phyloP scores from a whole-genome alignment of 1,140 invertebrate species.

The Drosophila fuyamai region DNA sequence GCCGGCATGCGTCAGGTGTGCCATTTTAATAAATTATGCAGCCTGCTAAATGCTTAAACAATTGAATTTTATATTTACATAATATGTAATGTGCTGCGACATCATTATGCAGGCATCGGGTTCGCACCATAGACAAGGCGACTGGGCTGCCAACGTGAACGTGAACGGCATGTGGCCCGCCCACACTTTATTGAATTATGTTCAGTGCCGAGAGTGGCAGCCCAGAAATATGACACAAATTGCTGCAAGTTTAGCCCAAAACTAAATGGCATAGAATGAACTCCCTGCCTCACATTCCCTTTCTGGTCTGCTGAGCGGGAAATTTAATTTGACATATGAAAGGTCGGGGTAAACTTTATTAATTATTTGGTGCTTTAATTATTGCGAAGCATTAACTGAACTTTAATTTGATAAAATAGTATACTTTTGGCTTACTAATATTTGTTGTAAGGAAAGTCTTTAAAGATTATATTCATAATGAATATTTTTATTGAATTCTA shows the following conservation, averaged over 20 bases:
- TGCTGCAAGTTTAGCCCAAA: conserved; percentile 55
- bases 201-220: conserved; percentile 49
- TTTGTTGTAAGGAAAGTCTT: no score
- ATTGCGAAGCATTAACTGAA: neutral
- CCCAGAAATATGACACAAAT: conserved; percentile 72
- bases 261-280: conserved; percentile 47
- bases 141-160: conserved; percentile 3
- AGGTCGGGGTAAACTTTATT: conserved; percentile 38
- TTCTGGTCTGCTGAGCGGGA: conserved; percentile 19
- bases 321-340: conserved; percentile 41
- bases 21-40: conserved; percentile 84
- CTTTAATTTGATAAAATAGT: neutral
- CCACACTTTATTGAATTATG: conserved; percentile 74
- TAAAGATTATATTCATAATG: no score
- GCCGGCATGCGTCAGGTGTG: conserved; percentile 80
- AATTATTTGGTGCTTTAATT: conserved; percentile 32
- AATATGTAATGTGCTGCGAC: conserved; percentile 83
- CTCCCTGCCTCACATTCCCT: neutral
- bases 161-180: conserved; percentile 36
- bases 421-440: neutral
- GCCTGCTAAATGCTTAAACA: conserved; percentile 83
- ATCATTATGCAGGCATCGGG: conserved; percentile 71
- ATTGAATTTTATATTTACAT: conserved; percentile 84
- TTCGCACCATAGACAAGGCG: conserved; percentile 3
- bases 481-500: no score